Evolutionary conservation across 2,797 vertebrate species (phyloP).

Genomic region (Menidia menidia): DNA sequence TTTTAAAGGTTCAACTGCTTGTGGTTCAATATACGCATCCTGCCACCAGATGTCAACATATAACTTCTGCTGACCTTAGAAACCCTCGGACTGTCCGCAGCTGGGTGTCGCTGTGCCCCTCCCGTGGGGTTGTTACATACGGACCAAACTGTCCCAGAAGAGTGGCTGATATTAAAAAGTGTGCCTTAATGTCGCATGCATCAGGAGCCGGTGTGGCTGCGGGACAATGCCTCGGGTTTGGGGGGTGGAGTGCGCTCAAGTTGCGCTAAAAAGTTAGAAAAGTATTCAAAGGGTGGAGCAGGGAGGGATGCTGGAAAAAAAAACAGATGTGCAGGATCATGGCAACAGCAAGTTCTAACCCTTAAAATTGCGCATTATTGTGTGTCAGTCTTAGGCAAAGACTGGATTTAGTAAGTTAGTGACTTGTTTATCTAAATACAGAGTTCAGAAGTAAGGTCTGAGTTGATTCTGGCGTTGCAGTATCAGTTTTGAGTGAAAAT

Average conservation of each 20-base stretch:
- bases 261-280: not conserved
- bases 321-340: not conserved
- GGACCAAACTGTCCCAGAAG: not conserved
- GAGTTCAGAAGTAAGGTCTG: not conserved
- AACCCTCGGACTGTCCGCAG: not conserved
- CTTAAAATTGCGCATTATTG: no score
- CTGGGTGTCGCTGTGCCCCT: conserved; percentile 17
- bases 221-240: not conserved
- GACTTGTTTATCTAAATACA: not conserved
- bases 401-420: no score
- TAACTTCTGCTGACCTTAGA: conserved; percentile 31
- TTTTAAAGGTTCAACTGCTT: not conserved
- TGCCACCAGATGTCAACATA: conserved; percentile 74
- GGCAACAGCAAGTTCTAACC: not conserved
- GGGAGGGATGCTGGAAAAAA: not conserved
- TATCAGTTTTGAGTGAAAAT: conserved; percentile 1
- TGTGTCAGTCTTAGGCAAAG: no score
- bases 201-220: no score
- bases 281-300: not conserved
- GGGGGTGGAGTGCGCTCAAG: not conserved
- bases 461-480: not conserved
- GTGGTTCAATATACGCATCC: conserved; percentile 7
- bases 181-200: not conserved
- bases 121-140: not conserved
- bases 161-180: not conserved